Percentiles rank a stretch among this genome's conserved stretches.
Conservation (phyloP, 2,888 invertebrate species). For the Morpho deidamia region DNA sequence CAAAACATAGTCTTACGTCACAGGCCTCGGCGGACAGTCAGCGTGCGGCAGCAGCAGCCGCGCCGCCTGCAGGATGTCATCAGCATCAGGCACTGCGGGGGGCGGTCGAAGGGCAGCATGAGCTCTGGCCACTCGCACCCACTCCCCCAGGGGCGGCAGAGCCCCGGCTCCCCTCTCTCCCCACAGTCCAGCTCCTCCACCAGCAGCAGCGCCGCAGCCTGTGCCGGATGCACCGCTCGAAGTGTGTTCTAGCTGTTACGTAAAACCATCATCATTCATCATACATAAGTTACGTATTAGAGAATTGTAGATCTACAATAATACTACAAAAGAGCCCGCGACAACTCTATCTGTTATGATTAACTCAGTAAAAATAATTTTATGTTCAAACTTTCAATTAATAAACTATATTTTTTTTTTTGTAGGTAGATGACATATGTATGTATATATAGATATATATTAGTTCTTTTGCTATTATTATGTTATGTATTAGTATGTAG, state of each 20-base stretch:
- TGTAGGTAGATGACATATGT: too few relatives aligned
- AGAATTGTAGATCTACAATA: too few relatives aligned
- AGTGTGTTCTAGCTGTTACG: constrained; percentile 69
- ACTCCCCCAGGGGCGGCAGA: constrained; percentile 93
- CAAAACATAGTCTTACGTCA: constrained; percentile 80
- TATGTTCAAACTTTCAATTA: too few relatives aligned
- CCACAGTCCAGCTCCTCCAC: constrained; percentile 78
- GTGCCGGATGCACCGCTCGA: constrained; percentile 38
- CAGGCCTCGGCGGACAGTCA: constrained; percentile 90
- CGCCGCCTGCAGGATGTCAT: constrained; percentile 93
- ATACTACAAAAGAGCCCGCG: too few relatives aligned
- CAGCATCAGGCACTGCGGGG: constrained; percentile 87
- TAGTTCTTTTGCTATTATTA: too few relatives aligned
- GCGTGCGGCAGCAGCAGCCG: constrained; percentile 90
- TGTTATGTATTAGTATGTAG: too few relatives aligned
- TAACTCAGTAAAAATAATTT: too few relatives aligned
- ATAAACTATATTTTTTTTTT: too few relatives aligned
- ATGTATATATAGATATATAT: too few relatives aligned
- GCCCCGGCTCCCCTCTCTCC: constrained; percentile 93
- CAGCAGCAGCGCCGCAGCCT: constrained; percentile 35
- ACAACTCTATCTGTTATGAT: too few relatives aligned
- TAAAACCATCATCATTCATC: not conserved
- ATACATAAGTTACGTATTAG: too few relatives aligned
- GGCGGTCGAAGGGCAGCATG: constrained; percentile 90
- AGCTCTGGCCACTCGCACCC: constrained; percentile 90